Conservation (phyloP, 2,797 vertebrate species). For the Poeciliopsis turneri region DNA sequence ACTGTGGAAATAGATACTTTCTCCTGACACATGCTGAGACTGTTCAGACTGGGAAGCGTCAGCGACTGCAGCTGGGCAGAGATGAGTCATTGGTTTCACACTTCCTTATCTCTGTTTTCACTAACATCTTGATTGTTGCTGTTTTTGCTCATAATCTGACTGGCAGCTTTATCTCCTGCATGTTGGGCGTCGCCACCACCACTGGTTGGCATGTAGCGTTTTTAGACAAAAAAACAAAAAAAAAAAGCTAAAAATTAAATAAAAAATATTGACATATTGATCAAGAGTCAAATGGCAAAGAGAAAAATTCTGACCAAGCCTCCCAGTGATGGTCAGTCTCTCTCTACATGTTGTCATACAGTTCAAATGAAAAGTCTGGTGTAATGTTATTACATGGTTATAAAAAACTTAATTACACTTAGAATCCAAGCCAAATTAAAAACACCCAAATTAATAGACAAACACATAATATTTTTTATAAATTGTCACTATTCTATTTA, state of each 20-base stretch:
- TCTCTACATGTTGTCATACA: background rate
- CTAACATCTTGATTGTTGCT: background rate
- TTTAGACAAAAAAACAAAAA: background rate
- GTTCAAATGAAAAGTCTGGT: background rate
- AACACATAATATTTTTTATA: background rate
- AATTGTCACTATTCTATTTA: background rate
- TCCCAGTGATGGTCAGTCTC: background rate
- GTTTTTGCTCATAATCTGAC: background rate
- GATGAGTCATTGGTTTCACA: background rate
- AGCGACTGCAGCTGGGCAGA: background rate
- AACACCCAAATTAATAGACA: background rate
- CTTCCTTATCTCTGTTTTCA: background rate
- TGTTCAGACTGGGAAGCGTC: background rate
- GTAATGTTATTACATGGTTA: background rate
- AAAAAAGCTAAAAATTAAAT: background rate
- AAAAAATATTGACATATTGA: background rate
- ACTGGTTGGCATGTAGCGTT: background rate
- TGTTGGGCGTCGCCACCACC: background rate
- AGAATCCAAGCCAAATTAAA: background rate
- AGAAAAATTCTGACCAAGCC: background rate
- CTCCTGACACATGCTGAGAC: background rate
- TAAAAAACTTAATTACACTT: background rate
- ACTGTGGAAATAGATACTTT: background rate
- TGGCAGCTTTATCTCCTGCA: background rate
- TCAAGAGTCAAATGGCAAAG: background rate